Base-by-base conservation (phyloP, 2,888 invertebrate species). In the Cyrtodaria siliqua region DNA sequence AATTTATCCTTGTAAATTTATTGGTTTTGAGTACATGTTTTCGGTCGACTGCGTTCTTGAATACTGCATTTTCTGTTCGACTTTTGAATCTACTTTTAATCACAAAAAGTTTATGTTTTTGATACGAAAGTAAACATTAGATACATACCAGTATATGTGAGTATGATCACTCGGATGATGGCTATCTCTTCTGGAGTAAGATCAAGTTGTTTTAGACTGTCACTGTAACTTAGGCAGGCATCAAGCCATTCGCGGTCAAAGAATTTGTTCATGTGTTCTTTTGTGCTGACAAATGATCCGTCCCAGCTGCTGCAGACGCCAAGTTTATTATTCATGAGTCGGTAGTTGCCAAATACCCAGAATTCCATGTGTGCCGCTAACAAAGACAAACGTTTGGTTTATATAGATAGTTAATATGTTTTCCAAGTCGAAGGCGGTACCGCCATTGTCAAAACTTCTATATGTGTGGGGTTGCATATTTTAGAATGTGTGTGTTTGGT, bases 71-170 rank as follows among this genome's bases (percentile, higher is more conserved):
- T n/a, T n/a, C n/a, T n/a, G n/a, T n/a, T n/a, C n/a, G n/a, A n/a
- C n/a, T n/a, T n/a, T n/a, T n/a, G n/a, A n/a, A n/a, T n/a, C n/a
- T n/a, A n/a, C n/a, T n/a, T n/a, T n/a, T n/a, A n/a, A n/a, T n/a
- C n/a, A n/a, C n/a, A n/a, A n/a, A n/a, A n/a, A n/a, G n/a, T n/a
- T n/a, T n/a, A n/a, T n/a, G n/a, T n/a, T n/a, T n/a, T n/a, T n/a
- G n/a, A n/a, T n/a, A n/a, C n/a, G n/a, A n/a, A n/a, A n/a, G n/a
- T n/a, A n/a, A n/a, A n/a, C n/a, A n/a, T n/a, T n/a, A n/a, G n/a
- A n/a, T n/a, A n/a, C 66, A 24, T 66, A 85, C 85, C 85, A 60
- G 81, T 79, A 42, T 70, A 84, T 24, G 82, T 67, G 4, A 85
- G 62, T 16, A 84, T 61, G 18, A 85, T 78, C 3, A 79, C 85